These are phyloP conservation scores for Lampropteryx suffumata DNA, from an alignment of 2,888 invertebrate species.

Conservation along the genomic window DNA sequence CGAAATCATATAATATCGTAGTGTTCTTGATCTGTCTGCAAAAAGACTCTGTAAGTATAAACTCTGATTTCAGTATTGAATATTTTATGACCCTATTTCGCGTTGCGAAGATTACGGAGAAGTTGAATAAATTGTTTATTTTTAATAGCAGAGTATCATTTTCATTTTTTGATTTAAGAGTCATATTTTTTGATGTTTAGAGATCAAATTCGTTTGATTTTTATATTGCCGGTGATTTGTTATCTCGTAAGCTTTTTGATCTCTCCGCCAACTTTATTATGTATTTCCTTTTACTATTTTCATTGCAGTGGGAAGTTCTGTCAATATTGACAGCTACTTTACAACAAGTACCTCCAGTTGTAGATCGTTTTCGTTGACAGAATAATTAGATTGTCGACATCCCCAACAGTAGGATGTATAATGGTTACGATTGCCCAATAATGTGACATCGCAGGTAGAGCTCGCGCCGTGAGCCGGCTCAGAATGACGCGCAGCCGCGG, in stretches of 20 bases:
- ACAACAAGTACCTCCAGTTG: too few species aligned
- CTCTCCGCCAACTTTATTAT: too few species aligned
- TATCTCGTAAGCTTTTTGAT: too few species aligned
- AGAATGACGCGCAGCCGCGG: background rate
- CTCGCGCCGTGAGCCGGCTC: background rate
- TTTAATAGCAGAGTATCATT: background rate
- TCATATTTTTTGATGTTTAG: too few species aligned
- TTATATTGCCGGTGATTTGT: too few species aligned
- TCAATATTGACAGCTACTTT: too few species aligned
- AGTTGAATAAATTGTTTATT: slow-evolving; percentile 19
- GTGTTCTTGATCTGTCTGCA: slow-evolving; percentile 19
- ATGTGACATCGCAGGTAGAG: background rate
- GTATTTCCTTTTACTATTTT: too few species aligned
- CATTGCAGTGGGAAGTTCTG: too few species aligned
- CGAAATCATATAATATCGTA: slow-evolving; percentile 22
- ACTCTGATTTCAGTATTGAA: slow-evolving; percentile 32
- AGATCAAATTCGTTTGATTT: too few species aligned
- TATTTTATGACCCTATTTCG: slow-evolving; percentile 29
- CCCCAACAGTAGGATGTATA: background rate
- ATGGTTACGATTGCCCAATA: background rate
- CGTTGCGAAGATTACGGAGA: slow-evolving; percentile 16
- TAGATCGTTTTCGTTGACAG: too few species aligned
- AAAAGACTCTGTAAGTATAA: slow-evolving; percentile 16
- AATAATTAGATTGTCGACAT: background rate
- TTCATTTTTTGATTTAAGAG: too few species aligned